Conservation (phyloP, 2,888 invertebrate genomes). For the Ctenicera cuprea region DNA sequence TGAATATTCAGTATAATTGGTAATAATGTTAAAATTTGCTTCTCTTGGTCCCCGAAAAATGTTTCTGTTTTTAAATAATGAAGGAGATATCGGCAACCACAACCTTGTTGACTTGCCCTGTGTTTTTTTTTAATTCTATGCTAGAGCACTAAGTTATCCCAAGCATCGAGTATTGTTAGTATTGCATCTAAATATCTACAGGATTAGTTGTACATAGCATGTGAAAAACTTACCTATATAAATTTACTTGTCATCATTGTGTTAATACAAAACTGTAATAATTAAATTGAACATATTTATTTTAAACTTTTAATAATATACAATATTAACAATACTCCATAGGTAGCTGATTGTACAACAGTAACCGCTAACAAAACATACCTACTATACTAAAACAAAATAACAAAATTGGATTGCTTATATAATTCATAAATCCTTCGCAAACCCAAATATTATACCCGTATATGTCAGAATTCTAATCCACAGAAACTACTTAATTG, state of each 20-base stretch:
- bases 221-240: constrained; percentile 25
- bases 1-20: too few relatives aligned
- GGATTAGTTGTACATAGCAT: constrained; percentile 31
- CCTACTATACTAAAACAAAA: constrained; percentile 2
- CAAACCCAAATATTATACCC: background rate
- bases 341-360: background rate
- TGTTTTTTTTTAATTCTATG: background rate
- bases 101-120: too few relatives aligned
- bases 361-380: background rate
- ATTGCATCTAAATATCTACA: constrained; percentile 59
- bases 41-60: too few relatives aligned
- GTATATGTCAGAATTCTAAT: background rate
- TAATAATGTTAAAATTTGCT: too few relatives aligned
- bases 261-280: constrained; percentile 23
- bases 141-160: background rate
- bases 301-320: constrained; percentile 15
- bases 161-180: constrained; percentile 68
- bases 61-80: too few relatives aligned
- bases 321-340: constrained; percentile 41
- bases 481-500: too few relatives aligned
- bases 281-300: constrained; percentile 9
- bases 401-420: background rate
- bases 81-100: too few relatives aligned
- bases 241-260: background rate
- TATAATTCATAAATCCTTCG: background rate